Evolutionary conservation across 2,797 vertebrate genomes (phyloP).

Genomic region (Microtus agrestis): DNA sequence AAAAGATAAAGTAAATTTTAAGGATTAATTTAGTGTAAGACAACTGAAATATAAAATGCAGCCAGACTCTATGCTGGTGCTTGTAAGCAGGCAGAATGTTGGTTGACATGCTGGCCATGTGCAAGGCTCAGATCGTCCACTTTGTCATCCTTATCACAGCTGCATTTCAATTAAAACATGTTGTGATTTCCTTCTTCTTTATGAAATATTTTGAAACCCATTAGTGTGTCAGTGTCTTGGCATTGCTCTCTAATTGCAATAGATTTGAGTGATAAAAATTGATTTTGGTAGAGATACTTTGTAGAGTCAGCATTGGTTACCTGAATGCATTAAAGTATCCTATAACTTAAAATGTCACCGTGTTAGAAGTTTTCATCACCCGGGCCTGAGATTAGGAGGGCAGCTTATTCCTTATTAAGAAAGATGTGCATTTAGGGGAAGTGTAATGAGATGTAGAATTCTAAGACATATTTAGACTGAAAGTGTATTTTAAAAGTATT

Average conservation of each 20-base stretch:
- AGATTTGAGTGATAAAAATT: slow-evolving; percentile 79
- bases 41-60: slow-evolving; percentile 40
- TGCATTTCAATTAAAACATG: slow-evolving; percentile 59
- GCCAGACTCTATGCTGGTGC: background rate
- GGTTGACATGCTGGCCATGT: slow-evolving; percentile 29
- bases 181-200: slow-evolving; percentile 70
- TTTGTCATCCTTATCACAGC: slow-evolving; percentile 34
- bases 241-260: slow-evolving; percentile 74
- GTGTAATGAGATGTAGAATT: slow-evolving; percentile 65
- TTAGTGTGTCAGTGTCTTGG: slow-evolving; percentile 74
- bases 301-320: slow-evolving; percentile 73
- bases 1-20: slow-evolving; percentile 51
- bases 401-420: slow-evolving; percentile 52
- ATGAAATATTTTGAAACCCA: slow-evolving; percentile 73
- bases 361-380: slow-evolving; percentile 63
- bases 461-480: slow-evolving; percentile 55
- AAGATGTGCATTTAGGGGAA: slow-evolving; percentile 65
- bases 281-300: slow-evolving; percentile 76
- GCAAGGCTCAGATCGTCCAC: slow-evolving; percentile 31
- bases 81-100: slow-evolving; percentile 34
- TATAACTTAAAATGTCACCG: slow-evolving; percentile 63
- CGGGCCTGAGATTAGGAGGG: slow-evolving; percentile 62
- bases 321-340: slow-evolving; percentile 59
- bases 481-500: slow-evolving; percentile 47
- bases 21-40: background rate